Percentiles rank a stretch among this genome's conserved stretches.
phyloP scores from a whole-genome alignment of 2,797 vertebrate species.

The Pteronotus mesoamericanus region DNA sequence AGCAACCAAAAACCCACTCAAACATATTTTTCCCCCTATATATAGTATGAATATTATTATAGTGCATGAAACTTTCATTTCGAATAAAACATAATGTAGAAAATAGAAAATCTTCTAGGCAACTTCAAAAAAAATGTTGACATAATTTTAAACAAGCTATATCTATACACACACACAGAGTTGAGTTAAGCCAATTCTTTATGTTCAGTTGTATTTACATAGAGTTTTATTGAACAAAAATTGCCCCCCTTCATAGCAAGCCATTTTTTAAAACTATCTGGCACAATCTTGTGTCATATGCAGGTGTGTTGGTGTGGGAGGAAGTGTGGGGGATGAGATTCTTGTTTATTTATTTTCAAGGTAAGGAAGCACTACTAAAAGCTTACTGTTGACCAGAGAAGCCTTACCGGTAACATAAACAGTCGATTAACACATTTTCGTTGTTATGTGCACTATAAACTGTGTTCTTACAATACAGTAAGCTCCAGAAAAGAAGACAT shows the following conservation, averaged over 20 bases:
- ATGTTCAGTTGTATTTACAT: neutral
- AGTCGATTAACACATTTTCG: neutral
- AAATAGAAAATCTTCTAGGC: neutral
- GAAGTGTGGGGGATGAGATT: rapidly evolving
- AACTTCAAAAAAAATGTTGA: neutral
- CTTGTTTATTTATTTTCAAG: neutral
- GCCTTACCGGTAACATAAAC: neutral
- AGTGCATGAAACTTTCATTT: neutral
- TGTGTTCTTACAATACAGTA: neutral
- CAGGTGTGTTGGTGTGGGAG: neutral
- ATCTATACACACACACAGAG: neutral
- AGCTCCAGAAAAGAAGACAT: neutral
- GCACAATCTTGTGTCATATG: neutral
- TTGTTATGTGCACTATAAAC: neutral
- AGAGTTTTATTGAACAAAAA: neutral
- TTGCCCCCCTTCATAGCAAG: neutral
- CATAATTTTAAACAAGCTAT: neutral
- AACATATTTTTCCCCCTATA: neutral
- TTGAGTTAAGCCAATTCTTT: neutral
- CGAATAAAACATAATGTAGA: neutral
- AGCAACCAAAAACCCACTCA: neutral
- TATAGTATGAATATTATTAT: neutral
- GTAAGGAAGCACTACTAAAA: neutral
- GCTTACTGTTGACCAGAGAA: neutral
- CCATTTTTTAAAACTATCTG: neutral